Base-by-base conservation (phyloP, 2,888 invertebrate species). In the Tryphoninae sp. region DNA sequence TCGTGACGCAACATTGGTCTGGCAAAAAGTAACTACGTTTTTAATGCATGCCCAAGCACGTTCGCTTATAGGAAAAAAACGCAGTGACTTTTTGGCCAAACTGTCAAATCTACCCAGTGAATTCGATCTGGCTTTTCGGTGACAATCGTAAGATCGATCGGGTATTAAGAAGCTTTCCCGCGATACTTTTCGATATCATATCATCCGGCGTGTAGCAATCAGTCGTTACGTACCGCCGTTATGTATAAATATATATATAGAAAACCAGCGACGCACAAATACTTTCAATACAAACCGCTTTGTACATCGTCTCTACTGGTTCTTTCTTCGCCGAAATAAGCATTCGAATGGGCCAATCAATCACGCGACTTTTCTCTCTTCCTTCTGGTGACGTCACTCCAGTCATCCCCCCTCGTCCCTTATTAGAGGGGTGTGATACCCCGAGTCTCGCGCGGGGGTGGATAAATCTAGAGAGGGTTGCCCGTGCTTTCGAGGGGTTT, bases 291-390 rank as follows among this genome's bases (percentile, higher is more conserved):
- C 72, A 78, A 77, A 59, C 58, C 64, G 69, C 59, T 74, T 33
- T 62, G 64, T 79, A 67, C 74, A 51, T 65, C 84, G 84, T 84
- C 84, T 81, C 77, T 82, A 79, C 26, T 19, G 19, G 83, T 33
- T 33, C 33, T 33, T 84, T 85, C 87, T 89, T 89, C 88, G 76
- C 65, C 64, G 64, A 81, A 81, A 91, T 91, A 90, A 90, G 89
- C 90, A 91, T 91, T 89, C 90, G 87, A 91, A 91, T 91, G 89
- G 88, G 86, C 88, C 90, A 89, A 92, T 92, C 91, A 90, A 92
- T 92, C 92, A 92, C 88, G 77, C 82, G 83, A 72, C 71, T 74
- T 75, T 74, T 75, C 86, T 86, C 86, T 87, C 86, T 86, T 88
- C 86, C 85, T 88, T 84, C 81, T 82, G 85, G 86, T 90, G 90